Evolutionary conservation across 1,140 invertebrate species (phyloP).

Genomic region (Lepidurus arcticus): DNA sequence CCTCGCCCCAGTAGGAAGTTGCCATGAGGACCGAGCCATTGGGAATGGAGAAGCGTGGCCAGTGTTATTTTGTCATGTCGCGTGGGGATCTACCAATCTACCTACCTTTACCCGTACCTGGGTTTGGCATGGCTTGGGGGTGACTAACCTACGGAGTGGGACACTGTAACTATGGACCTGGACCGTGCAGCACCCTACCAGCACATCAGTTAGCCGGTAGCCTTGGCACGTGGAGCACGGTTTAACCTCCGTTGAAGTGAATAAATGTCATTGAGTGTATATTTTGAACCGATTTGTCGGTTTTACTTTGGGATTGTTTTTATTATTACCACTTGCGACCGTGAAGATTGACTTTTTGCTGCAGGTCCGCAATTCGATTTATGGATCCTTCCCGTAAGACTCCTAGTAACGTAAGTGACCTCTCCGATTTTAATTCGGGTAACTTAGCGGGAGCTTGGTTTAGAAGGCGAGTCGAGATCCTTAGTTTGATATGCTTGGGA

Average conservation of each 20-base stretch:
- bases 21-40: neutral
- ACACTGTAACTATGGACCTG: neutral
- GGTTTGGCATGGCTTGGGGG: neutral
- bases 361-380: neutral
- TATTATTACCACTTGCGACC: too few relatives aligned
- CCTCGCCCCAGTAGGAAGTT: neutral
- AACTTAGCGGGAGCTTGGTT: neutral
- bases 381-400: neutral
- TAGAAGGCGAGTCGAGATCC: neutral
- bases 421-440: neutral
- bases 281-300: too few relatives aligned
- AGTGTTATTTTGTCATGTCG: neutral
- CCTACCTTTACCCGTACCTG: constrained; percentile 9
- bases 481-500: neutral
- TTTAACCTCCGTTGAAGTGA: neutral
- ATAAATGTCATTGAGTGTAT: neutral
- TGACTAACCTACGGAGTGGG: neutral
- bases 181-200: neutral
- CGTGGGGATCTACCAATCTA: neutral
- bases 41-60: neutral
- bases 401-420: neutral
- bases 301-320: too few relatives aligned
- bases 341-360: too few relatives aligned
- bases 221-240: constrained; percentile 12
- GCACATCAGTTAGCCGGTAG: constrained; percentile 12